Evolutionary conservation across 2,797 vertebrate genomes (phyloP).

Genomic region (Cynopterus sphinx): DNA sequence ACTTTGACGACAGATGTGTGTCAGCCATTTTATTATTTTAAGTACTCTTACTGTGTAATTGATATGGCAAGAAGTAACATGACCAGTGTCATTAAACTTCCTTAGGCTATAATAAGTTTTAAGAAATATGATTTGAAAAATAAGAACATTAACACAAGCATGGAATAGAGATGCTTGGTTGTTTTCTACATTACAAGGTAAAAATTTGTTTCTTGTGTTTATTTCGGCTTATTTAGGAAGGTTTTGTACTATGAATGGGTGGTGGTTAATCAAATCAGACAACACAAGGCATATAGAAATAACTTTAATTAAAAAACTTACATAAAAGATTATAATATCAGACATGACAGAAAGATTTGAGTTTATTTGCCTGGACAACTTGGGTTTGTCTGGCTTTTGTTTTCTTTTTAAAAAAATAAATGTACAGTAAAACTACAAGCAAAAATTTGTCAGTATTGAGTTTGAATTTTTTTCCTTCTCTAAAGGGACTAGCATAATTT

Average conservation of each 20-base stretch:
- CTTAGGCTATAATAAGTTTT: conserved; percentile 18
- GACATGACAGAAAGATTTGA: conserved; percentile 85
- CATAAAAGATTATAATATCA: conserved; percentile 84
- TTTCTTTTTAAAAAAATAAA: conserved; percentile 82
- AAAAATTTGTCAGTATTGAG: conserved; percentile 84
- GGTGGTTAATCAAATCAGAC: conserved; percentile 75
- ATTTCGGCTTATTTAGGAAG: conserved; percentile 29
- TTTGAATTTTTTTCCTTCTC: conserved; percentile 74
- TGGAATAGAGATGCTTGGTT: conserved; percentile 14
- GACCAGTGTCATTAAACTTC: neutral
- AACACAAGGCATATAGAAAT: conserved; percentile 84
- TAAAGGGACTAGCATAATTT: conserved; percentile 78
- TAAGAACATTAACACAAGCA: neutral
- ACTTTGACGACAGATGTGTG: neutral
- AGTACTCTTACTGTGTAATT: neutral
- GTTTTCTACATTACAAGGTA: neutral
- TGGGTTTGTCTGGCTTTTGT: conserved; percentile 80
- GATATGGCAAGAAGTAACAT: conserved; percentile 8
- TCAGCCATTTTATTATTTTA: neutral
- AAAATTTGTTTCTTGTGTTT: conserved; percentile 30
- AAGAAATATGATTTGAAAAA: conserved; percentile 27
- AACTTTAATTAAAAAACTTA: conserved; percentile 89
- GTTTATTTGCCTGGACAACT: conserved; percentile 83
- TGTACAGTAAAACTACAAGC: conserved; percentile 86
- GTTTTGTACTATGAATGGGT: neutral